Evolutionary conservation across 1,140 invertebrate genomes (phyloP), one percentile per base, ranked within the genome.

Genomic region (Archivesica marissinica): DNA sequence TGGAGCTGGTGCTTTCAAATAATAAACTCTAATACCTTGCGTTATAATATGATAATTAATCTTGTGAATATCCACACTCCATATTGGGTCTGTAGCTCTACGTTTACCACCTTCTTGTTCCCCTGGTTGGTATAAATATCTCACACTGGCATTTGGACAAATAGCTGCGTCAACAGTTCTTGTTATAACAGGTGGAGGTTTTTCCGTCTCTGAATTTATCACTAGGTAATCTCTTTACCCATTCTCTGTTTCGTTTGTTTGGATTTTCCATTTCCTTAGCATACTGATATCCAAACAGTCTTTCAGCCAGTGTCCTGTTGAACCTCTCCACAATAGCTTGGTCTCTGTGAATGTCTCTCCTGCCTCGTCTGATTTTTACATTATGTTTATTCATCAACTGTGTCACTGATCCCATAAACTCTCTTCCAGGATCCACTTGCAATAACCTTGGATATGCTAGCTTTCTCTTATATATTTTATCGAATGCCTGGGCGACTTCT

Each of bases 261-360:
- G 44, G 3, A 75, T 50, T n/a, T n/a, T n/a, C 25, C 56, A 88
- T 80, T 68, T 86, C 70, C 41, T 87, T 76, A 7, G 86, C 85
- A 61, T 86, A 89, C 76, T 86, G 84, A 44, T 61, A 66, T 3
- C 74, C 79, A 52, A 89, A 89, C 9, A 89, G 59, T 0, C 75
- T 70, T 74, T 87, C 86, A 17, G 84, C 87, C 61, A 86, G 54
- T 25, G 61, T 88, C 17, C 72, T 20, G 64, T 88, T 86, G 39
- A 83, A 86, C 17, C 56, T 41, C 25, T 86, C 72, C 20, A 78
- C 85, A 28, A 82, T 72, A 15, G 23, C 72, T 66, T 87, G 88
- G 11, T 77, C 72, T 41, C 75, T 25, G 41, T 86, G 84, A 28
- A 44, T 83, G 23, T 68, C 82, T 13, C n/a, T 50, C 25, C 61